A percentile compares a stretch with the other conserved stretches of the same genome.
Evolutionary conservation across 1,140 invertebrate species (phyloP).

Genomic region (Cylas formicarius): DNA sequence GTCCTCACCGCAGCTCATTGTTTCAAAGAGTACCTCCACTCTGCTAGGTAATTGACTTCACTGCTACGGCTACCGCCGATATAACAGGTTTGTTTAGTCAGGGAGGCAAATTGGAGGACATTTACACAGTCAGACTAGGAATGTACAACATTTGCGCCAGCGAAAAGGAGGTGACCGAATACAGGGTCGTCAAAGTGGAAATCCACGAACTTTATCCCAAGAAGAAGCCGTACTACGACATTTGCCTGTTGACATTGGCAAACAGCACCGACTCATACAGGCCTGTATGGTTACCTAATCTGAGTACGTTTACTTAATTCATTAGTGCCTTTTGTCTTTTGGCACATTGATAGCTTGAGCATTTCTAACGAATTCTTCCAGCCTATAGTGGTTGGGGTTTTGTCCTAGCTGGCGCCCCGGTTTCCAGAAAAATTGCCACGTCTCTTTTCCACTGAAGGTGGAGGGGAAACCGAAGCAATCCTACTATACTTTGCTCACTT

Average conservation of each 20-base stretch:
- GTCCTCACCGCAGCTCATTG: slow-evolving; percentile 38
- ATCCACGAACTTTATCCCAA: slow-evolving; percentile 33
- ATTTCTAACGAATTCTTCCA: too few relatives aligned
- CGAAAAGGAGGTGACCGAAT: slow-evolving; percentile 26
- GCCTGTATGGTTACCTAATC: slow-evolving; percentile 29
- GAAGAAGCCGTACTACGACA: slow-evolving; percentile 34
- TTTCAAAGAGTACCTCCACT: slow-evolving; percentile 27
- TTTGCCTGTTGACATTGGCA: slow-evolving; percentile 29
- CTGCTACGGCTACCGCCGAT: not conserved
- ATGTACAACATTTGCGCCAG: slow-evolving; percentile 33
- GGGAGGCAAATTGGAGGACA: slow-evolving; percentile 28
- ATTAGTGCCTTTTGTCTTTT: too few relatives aligned
- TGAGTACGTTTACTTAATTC: slow-evolving; percentile 6
- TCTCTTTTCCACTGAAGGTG: too few relatives aligned
- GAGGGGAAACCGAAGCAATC: too few relatives aligned
- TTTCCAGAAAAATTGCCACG: too few relatives aligned
- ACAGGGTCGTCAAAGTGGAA: slow-evolving; percentile 26
- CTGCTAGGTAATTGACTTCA: slow-evolving; percentile 5
- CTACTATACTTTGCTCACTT: too few relatives aligned
- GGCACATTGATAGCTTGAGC: too few relatives aligned
- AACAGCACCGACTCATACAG: slow-evolving; percentile 20
- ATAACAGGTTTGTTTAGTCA: slow-evolving; percentile 9
- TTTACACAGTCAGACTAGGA: slow-evolving; percentile 30
- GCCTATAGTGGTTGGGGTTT: too few relatives aligned
- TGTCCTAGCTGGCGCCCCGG: too few relatives aligned